Conservation (phyloP, 2,113 vertebrate genomes). For the Forbesichthys papilliferus region DNA sequence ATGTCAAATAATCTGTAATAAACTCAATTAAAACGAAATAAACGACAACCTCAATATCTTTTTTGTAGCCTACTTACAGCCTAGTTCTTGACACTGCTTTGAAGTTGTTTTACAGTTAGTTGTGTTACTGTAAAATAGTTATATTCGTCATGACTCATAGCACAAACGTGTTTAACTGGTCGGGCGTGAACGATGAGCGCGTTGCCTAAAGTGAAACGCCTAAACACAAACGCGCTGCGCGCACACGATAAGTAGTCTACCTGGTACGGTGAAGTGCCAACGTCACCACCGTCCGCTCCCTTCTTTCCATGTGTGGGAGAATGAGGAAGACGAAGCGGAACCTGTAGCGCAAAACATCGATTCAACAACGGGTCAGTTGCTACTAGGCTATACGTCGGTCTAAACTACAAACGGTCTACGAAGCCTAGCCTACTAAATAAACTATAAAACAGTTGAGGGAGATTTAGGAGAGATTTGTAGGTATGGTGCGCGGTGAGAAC, state of each 20-base stretch:
- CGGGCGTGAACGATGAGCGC: background rate
- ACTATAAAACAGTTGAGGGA: background rate
- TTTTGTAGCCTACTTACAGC: too few species aligned
- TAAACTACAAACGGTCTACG: too few species aligned
- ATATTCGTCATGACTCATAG: conserved; percentile 29
- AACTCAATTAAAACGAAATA: too few species aligned
- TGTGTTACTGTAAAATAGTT: background rate
- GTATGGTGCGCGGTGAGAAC: conserved; percentile 81
- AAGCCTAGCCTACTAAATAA: too few species aligned
- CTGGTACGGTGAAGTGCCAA: conserved; percentile 27
- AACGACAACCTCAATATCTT: too few species aligned
- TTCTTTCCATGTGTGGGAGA: conserved; percentile 23
- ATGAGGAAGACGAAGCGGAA: conserved; percentile 52
- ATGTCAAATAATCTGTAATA: too few species aligned
- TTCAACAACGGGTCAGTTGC: background rate
- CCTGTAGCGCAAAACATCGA: background rate
- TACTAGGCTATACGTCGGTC: too few species aligned
- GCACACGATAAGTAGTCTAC: conserved; percentile 16
- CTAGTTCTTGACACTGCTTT: background rate
- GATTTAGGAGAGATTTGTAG: conserved; percentile 14
- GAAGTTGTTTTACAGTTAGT: too few species aligned
- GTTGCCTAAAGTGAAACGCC: background rate
- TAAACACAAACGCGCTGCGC: conserved; percentile 2
- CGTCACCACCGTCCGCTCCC: conserved; percentile 32
- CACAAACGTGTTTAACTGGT: conserved; percentile 45